Percentiles rank a stretch among this genome's conserved stretches.
Evolutionary conservation across 2,888 invertebrate species (phyloP).

Genomic region (Ethmia dodecea): DNA sequence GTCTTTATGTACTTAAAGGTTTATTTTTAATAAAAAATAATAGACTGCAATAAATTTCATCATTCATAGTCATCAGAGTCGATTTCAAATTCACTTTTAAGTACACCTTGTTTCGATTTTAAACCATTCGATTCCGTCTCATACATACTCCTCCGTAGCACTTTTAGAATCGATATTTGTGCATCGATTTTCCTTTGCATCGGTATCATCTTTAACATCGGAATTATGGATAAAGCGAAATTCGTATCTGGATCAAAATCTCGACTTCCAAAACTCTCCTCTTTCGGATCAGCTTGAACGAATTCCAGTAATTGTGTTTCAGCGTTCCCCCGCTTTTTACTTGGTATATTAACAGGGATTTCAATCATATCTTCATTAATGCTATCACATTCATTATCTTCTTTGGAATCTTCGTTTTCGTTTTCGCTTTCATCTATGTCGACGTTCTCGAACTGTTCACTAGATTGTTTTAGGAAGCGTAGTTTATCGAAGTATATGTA

Average conservation of each 20-base stretch:
- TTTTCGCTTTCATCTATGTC: background rate
- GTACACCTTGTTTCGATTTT: background rate
- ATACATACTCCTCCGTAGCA: slow-evolving; percentile 7
- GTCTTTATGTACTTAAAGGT: too few relatives aligned
- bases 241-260: slow-evolving; percentile 9
- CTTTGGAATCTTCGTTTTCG: background rate
- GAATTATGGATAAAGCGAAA: slow-evolving; percentile 11
- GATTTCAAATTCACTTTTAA: background rate
- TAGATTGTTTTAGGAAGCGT: slow-evolving; percentile 1
- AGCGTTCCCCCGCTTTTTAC: background rate
- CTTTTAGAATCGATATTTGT: slow-evolving; percentile 9
- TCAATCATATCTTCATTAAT: background rate
- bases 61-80: background rate
- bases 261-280: background rate
- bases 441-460: slow-evolving; percentile 1
- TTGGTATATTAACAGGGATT: too few relatives aligned
- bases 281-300: background rate
- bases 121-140: background rate
- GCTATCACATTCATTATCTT: background rate
- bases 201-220: slow-evolving; percentile 9
- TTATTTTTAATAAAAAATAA: too few relatives aligned
- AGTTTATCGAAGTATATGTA: slow-evolving; percentile 14
- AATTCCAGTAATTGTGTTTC: too few relatives aligned
- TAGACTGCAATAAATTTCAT: too few relatives aligned
- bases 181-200: slow-evolving; percentile 11